Percentiles rank a stretch among this genome's conserved stretches.
Evolutionary conservation across 2,888 invertebrate species (phyloP).

Genomic region (Rhagium mordax): DNA sequence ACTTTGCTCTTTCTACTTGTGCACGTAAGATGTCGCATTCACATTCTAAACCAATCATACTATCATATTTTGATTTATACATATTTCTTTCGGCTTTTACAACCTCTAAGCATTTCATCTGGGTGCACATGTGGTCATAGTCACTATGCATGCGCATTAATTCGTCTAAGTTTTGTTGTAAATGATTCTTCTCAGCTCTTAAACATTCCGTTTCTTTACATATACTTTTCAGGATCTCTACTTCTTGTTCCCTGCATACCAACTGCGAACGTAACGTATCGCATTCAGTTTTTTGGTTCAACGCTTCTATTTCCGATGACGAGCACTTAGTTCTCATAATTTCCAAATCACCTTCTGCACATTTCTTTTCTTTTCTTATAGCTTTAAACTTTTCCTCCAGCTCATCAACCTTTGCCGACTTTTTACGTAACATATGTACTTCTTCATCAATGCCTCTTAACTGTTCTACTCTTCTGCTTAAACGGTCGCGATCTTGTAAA

Average conservation of each 20-base stretch:
- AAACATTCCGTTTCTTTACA: slow-evolving; percentile 61
- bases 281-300: slow-evolving; percentile 55
- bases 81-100: slow-evolving; percentile 65
- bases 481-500: slow-evolving; percentile 54
- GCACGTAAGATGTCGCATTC: slow-evolving; percentile 60
- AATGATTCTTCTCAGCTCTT: slow-evolving; percentile 63
- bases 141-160: slow-evolving; percentile 61
- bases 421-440: slow-evolving; percentile 50
- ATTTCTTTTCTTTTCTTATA: slow-evolving; percentile 43
- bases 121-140: slow-evolving; percentile 60
- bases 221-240: slow-evolving; percentile 57
- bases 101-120: slow-evolving; percentile 59
- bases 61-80: slow-evolving; percentile 65
- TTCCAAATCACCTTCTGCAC: slow-evolving; percentile 52
- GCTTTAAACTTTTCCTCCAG: slow-evolving; percentile 57
- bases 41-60: slow-evolving; percentile 59
- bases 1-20: slow-evolving; percentile 61
- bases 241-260: slow-evolving; percentile 58
- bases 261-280: slow-evolving; percentile 56
- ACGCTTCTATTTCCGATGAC: slow-evolving; percentile 51
- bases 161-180: slow-evolving; percentile 57
- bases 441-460: slow-evolving; percentile 54
- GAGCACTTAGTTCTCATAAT: slow-evolving; percentile 49
- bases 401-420: slow-evolving; percentile 54
- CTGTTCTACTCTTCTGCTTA: slow-evolving; percentile 58